Evolutionary conservation across 2,113 vertebrate species (phyloP), one percentile per base, ranked within the genome.

Genomic region (Mystacornis crossleyi): DNA sequence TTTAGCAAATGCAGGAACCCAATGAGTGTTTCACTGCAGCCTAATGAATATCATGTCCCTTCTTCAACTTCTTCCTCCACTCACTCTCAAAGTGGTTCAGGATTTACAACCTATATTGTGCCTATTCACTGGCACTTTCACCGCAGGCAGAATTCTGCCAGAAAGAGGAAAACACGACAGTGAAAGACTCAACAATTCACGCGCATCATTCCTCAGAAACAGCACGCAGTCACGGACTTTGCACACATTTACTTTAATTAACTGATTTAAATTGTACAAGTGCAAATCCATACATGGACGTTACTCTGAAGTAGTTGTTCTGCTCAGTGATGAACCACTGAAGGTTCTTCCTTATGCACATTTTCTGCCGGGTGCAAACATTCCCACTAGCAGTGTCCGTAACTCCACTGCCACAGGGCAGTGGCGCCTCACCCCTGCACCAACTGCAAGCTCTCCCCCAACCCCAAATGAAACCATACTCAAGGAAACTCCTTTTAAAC

Each of bases 11-110:
- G 24, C 1, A 10, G 57, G 61, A 67, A 16, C 15, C 25, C n/a
- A 65, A 40, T 3, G 73, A 58, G 10, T 4, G 26, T 55, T 71
- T 43, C 70, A 58, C 5, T 71, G 43, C 47, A 58, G 47, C 8
- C 84, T 58, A 67, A 71, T 2, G 9, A 5, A 24, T 6, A 45
- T 7, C 0, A 0, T 6, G 23, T 29, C 45, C 48, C 12, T 71
- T 61, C 66, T 40, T 79, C 70, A 55, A 25, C 40, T 67, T 31
- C n/a, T 43, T 23, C 48, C 19, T 18, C 26, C 51, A 34, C 60
- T 40, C 26, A 23, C 14, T 8, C 58, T 36, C 34, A 48, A 72
- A 75, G 25, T 3, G 24, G 57, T 8, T 71, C 69, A 71, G 25
- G 28, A 67, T n/a, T 71, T 67, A 72, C 3, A 2, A 31, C 58